phyloP scores from a whole-genome alignment of 2,113 vertebrate genomes.

The Podarcis cretensis region DNA sequence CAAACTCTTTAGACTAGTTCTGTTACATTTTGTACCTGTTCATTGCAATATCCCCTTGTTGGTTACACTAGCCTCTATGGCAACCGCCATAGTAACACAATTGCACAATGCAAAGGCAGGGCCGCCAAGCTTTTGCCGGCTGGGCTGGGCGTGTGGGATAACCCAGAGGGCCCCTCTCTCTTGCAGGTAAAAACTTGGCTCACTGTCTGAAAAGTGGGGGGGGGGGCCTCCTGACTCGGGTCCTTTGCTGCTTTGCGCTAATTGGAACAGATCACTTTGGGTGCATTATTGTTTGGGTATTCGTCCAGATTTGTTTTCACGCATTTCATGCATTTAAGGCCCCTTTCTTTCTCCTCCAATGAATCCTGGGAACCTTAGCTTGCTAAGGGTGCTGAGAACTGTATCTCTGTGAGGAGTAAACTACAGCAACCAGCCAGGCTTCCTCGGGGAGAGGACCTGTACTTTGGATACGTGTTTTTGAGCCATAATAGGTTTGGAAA shows the following conservation, averaged over 20 bases:
- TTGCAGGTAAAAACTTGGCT: background rate
- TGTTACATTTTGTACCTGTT: constrained; percentile 53
- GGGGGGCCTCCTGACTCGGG: background rate
- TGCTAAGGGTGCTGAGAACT: no score
- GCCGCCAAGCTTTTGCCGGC: constrained; percentile 29
- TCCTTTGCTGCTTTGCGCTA: background rate
- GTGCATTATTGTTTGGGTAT: no score
- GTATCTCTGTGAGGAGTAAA: no score
- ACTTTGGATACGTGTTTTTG: no score
- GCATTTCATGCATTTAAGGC: no score
- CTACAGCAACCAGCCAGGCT: no score
- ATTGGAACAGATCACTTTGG: background rate
- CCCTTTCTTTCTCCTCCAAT: no score
- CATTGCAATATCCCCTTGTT: constrained; percentile 61
- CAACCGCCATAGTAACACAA: constrained; percentile 74
- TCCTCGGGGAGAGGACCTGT: no score
- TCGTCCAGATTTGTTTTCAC: no score
- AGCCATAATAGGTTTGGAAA: no score
- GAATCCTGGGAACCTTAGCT: no score
- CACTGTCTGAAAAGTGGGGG: background rate
- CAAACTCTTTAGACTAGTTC: background rate
- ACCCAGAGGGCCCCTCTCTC: no score
- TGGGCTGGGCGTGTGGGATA: background rate
- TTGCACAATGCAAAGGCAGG: constrained; percentile 50
- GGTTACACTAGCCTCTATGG: constrained; percentile 76